Percentiles rank a stretch among this genome's conserved stretches.
Conservation (phyloP, 1,140 invertebrate genomes). For the Achroia grisella region DNA sequence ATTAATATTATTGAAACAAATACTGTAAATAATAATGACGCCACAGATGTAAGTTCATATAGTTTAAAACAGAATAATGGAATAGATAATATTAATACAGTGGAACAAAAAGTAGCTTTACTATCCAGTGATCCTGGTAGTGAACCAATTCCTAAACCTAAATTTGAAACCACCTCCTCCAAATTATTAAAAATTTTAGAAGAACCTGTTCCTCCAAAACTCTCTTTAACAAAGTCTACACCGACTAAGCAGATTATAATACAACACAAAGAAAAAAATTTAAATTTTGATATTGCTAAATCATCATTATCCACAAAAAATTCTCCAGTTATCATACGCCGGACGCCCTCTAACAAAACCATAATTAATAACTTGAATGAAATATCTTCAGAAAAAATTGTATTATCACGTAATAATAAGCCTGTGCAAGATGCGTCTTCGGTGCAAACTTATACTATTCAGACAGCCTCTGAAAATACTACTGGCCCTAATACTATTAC, state of each 20-base stretch:
- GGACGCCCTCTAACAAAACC: conserved; percentile 43
- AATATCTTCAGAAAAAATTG: conserved; percentile 54
- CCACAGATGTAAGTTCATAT: conserved; percentile 2
- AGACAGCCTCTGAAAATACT: conserved; percentile 40
- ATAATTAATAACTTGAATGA: conserved; percentile 49
- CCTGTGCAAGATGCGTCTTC: conserved; percentile 39
- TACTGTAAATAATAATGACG: conserved; percentile 25
- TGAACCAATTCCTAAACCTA: conserved; percentile 21
- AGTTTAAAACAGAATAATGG: conserved; percentile 18
- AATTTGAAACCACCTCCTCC: conserved; percentile 45
- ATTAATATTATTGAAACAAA: conserved; percentile 42
- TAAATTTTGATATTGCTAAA: conserved; percentile 64
- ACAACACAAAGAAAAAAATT: conserved; percentile 62
- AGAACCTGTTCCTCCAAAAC: conserved; percentile 48
- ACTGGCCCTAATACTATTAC: conserved; percentile 42
- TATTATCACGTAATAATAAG: conserved; percentile 51
- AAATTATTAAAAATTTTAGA: conserved; percentile 70
- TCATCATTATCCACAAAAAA: conserved; percentile 38
- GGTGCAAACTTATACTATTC: conserved; percentile 66
- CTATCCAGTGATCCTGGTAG: conserved; percentile 27
- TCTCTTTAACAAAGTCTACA: conserved; percentile 32
- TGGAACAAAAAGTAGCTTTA: conserved; percentile 28
- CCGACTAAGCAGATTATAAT: conserved; percentile 48
- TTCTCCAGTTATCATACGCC: conserved; percentile 63
- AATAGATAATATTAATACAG: conserved; percentile 12